Evolutionary conservation across 2,888 invertebrate species (phyloP), one percentile per base, ranked within the genome.

Genomic region (Rhagonycha fulva): DNA sequence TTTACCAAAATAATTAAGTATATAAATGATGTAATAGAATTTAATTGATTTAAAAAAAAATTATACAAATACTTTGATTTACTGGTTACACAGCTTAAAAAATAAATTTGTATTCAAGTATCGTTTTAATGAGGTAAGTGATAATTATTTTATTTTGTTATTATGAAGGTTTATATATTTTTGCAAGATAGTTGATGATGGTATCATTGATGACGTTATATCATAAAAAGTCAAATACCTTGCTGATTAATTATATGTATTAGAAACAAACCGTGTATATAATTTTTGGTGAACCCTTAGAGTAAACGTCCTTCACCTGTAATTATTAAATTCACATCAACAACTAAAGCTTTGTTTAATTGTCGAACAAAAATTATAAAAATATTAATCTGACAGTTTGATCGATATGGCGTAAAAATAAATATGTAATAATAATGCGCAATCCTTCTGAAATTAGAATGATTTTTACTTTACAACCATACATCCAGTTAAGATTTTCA

Each of bases 241-340:
- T 47, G 60, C 19, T 68, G 61, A 26, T 30, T 72, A 72, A 68
- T 72, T 68, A 72, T 68, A 62, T 61, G 72, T 66, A 71, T 71
- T 66, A 47, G 71, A 66, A 66, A 24, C n/a, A 61, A 28, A 61
- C 26, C 60, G 61, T 70, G 61, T 63, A 9, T 47, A 67, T 72
- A 72, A 72, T 72, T 72, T 72, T 72, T 72, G 23, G 71, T 66
- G 63, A 66, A 66, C 63, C 63, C 63, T 23, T 47, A 24, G 24
- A 66, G 63, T 66, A 66, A 66, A 66, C 63, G 63, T 66, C 63
- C 63, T 66, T 66, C 63, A 66, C 63, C 63, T 26, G 63, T 26
- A 66, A 66, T 66, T 66, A 66, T 66, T 66, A 66, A 66, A 66
- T 66, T 66, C 63, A 66, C 12, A 66, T 66, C 24, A 47, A 47